phyloP scores from a whole-genome alignment of 2,888 invertebrate genomes.

The Brachyopa scutellaris region DNA sequence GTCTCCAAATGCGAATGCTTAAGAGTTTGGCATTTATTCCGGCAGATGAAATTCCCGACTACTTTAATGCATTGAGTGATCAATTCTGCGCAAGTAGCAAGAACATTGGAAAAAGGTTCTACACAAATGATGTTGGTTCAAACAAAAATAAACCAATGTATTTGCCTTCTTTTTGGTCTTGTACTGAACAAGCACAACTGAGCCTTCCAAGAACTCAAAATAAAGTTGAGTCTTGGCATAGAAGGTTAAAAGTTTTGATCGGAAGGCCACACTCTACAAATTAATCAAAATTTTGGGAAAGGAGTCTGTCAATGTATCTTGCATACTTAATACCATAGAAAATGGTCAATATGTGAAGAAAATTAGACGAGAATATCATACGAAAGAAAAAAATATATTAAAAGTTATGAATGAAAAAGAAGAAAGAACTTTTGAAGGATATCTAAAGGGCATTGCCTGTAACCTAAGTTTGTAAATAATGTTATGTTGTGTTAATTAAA shows the following conservation, averaged over 20 bases:
- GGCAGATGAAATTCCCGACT: background rate
- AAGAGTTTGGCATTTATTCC: constrained; percentile 2
- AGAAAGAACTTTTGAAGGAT: no score
- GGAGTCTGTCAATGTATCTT: background rate
- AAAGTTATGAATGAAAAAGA: no score
- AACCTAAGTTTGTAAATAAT: no score
- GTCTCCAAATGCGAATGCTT: constrained; percentile 9
- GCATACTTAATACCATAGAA: background rate
- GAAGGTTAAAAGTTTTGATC: constrained; percentile 12
- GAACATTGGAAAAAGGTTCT: constrained; percentile 6
- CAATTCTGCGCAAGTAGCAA: constrained; percentile 1
- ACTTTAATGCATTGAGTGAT: constrained; percentile 4
- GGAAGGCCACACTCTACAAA: constrained; percentile 19
- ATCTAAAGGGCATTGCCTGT: no score
- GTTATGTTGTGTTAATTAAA: no score
- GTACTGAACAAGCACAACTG: no score
- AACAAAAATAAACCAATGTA: no score
- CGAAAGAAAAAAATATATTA: background rate
- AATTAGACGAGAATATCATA: background rate
- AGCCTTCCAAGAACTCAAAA: constrained; percentile 27
- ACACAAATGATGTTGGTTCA: constrained; percentile 6
- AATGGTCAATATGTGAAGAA: background rate
- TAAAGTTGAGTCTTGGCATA: no score
- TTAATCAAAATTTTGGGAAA: background rate
- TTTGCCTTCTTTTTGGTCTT: no score